A percentile compares a stretch with the other conserved stretches of the same genome.
These are phyloP conservation scores for Sorex fumeus DNA, from an alignment of 2,113 vertebrate genomes.

Conservation along the genomic window DNA sequence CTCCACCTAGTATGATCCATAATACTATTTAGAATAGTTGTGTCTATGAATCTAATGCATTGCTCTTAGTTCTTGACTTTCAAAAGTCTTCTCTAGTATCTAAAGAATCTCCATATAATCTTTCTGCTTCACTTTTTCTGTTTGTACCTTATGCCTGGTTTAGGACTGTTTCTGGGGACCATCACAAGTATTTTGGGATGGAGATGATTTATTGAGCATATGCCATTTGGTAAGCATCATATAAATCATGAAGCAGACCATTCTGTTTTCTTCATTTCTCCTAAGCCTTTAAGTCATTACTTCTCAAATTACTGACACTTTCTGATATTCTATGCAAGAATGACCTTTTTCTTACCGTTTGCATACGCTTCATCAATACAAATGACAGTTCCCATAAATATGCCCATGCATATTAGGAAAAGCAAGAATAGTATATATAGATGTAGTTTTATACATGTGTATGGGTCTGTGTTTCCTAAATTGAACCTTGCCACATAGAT, in stretches of 20 bases:
- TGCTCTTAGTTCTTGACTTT: slow-evolving; percentile 16
- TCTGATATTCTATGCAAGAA: slow-evolving; percentile 64
- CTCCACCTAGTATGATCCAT: neutral
- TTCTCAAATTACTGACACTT: slow-evolving; percentile 70
- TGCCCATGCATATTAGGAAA: neutral
- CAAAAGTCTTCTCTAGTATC: neutral
- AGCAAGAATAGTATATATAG: neutral
- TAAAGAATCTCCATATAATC: neutral
- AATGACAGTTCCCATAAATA: slow-evolving; percentile 59
- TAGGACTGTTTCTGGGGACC: neutral
- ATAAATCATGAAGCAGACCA: slow-evolving; percentile 63
- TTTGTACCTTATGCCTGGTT: neutral
- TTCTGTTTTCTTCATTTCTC: slow-evolving; percentile 40
- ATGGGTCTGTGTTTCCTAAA: slow-evolving; percentile 3
- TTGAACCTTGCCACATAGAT: neutral
- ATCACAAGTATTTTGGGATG: slow-evolving; percentile 12
- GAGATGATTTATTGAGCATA: slow-evolving; percentile 62
- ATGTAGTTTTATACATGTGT: neutral
- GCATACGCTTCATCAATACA: slow-evolving; percentile 29
- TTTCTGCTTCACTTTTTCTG: neutral
- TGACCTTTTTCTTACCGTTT: slow-evolving; percentile 67
- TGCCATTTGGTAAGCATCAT: slow-evolving; percentile 36
- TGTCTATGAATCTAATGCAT: neutral
- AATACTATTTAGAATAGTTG: neutral
- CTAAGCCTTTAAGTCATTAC: slow-evolving; percentile 57